Evolutionary conservation across 2,888 invertebrate genomes (phyloP).

Genomic region (Ichneumon xanthorius): DNA sequence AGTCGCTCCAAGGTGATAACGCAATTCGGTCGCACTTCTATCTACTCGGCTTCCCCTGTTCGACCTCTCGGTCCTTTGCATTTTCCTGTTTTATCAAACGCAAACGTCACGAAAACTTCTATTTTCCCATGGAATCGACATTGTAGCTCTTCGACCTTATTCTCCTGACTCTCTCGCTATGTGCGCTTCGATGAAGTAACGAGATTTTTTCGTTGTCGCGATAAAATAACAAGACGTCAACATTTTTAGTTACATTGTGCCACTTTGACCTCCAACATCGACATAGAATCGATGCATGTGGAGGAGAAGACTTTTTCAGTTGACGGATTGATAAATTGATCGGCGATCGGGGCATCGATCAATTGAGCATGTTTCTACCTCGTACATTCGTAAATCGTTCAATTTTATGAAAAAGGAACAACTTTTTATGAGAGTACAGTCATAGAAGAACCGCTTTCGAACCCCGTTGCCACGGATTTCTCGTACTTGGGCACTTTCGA

Average conservation of each 20-base stretch:
- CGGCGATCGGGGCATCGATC: background rate
- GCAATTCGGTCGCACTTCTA: constrained; percentile 38
- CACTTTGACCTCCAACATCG: background rate
- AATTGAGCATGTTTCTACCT: background rate
- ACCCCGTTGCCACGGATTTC: background rate
- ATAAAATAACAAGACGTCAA: background rate
- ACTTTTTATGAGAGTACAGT: background rate
- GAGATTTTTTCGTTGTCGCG: background rate
- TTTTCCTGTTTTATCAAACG: constrained; percentile 20
- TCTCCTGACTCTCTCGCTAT: background rate
- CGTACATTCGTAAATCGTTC: background rate
- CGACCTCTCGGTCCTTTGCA: constrained; percentile 21
- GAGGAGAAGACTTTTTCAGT: background rate
- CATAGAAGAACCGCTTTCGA: background rate
- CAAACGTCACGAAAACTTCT: constrained; percentile 13
- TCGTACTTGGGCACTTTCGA: background rate
- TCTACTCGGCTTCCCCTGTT: constrained; percentile 18
- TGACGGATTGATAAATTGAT: background rate
- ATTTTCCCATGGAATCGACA: background rate
- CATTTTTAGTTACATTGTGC: background rate
- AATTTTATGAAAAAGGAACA: background rate
- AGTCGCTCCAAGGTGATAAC: constrained; percentile 61
- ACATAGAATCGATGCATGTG: background rate
- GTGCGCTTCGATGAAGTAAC: background rate
- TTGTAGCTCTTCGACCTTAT: background rate